Conservation (phyloP, 2,113 vertebrate genomes). For the Alligator sinensis region DNA sequence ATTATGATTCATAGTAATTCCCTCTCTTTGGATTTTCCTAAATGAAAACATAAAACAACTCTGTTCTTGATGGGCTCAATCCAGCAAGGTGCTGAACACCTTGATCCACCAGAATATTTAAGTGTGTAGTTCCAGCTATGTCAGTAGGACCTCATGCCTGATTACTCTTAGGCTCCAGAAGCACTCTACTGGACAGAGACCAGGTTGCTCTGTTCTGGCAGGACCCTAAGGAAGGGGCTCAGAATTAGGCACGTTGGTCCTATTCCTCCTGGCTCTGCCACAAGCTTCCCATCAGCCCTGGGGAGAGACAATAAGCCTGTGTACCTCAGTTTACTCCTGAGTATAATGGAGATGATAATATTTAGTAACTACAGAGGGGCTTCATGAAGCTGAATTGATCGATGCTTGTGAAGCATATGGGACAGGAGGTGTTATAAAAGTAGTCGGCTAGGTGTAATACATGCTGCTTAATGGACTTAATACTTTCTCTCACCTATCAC, state of each 20-base stretch:
- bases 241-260: not conserved
- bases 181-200: not conserved
- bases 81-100: not conserved
- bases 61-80: not conserved
- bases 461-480: not conserved
- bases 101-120: not conserved
- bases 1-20: not conserved
- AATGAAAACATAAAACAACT: not conserved
- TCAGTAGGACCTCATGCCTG: not conserved
- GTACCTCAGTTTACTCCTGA: not conserved
- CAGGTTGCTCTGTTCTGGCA: not conserved
- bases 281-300: not conserved
- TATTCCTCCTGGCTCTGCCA: not conserved
- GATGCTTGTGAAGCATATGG: not conserved
- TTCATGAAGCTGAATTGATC: not conserved
- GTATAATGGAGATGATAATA: not conserved
- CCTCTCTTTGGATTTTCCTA: not conserved
- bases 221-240: not conserved
- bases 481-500: not conserved
- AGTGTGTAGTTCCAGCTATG: not conserved
- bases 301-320: not conserved
- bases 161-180: not conserved
- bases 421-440: not conserved
- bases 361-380: not conserved
- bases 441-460: not conserved